Evolutionary conservation across 1,140 invertebrate genomes (phyloP).

Genomic region (Drosophila setifemur): DNA sequence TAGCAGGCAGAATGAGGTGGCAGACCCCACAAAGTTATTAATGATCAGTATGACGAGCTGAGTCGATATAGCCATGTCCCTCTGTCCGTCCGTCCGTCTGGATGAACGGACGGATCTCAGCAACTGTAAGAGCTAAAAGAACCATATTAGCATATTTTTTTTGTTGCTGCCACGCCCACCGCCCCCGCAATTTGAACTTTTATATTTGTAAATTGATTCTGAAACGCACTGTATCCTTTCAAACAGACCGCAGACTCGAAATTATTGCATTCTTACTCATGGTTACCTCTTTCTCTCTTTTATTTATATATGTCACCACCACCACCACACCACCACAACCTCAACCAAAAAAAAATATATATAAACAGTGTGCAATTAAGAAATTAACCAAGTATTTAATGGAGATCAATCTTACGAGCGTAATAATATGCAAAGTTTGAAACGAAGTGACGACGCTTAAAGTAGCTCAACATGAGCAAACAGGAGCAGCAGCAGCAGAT

Average conservation of each 20-base stretch:
- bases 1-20: too few relatives aligned
- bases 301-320: constrained; percentile 44
- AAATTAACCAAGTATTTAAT: constrained; percentile 13
- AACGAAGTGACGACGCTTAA: constrained; percentile 32
- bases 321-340: constrained; percentile 19
- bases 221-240: constrained; percentile 14
- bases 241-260: background rate
- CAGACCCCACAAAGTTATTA: too few relatives aligned
- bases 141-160: too few relatives aligned
- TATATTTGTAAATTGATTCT: too few relatives aligned
- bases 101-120: too few relatives aligned
- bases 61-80: too few relatives aligned
- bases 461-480: constrained; percentile 53
- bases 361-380: constrained; percentile 35
- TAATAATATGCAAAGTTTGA: constrained; percentile 27
- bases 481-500: constrained; percentile 4
- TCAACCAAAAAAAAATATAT: constrained; percentile 18
- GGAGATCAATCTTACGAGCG: background rate
- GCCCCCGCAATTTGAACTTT: too few relatives aligned
- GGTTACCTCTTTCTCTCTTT: constrained; percentile 50
- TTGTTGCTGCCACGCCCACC: too few relatives aligned
- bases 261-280: constrained; percentile 45
- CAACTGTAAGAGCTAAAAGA: too few relatives aligned
- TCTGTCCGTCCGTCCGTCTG: too few relatives aligned
- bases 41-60: too few relatives aligned